A percentile compares a stretch with the other conserved stretches of the same genome.
phyloP scores from a whole-genome alignment of 2,797 vertebrate genomes.

The Paedocypris micromegethes region DNA sequence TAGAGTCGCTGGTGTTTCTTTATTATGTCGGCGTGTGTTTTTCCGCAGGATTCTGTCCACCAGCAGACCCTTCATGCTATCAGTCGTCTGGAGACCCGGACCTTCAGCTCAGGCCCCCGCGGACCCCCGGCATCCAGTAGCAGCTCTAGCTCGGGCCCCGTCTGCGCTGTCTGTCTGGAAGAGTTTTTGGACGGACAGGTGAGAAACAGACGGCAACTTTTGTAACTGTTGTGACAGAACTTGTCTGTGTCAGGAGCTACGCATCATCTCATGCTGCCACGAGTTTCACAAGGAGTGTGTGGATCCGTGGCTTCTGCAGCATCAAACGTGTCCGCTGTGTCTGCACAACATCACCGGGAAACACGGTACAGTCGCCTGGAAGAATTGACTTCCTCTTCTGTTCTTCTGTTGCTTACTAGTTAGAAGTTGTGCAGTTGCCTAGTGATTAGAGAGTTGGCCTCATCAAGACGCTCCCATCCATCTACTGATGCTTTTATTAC shows the following conservation, averaged over 20 bases:
- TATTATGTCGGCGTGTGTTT: neutral
- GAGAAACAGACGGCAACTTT: neutral
- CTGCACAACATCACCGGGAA: slow-evolving; percentile 98
- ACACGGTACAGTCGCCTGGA: neutral
- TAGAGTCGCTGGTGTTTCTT: too few relatives aligned
- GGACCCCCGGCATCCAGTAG: slow-evolving; percentile 75
- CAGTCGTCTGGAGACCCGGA: slow-evolving; percentile 80
- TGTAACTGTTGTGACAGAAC: neutral
- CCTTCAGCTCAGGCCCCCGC: slow-evolving; percentile 72
- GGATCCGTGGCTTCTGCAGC: slow-evolving; percentile 92
- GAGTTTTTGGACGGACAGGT: slow-evolving; percentile 97
- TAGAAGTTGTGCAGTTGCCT: too few relatives aligned
- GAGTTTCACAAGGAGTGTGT: slow-evolving; percentile 95
- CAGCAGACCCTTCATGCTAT: slow-evolving; percentile 90
- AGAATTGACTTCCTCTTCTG: too few relatives aligned
- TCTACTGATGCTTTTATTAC: too few relatives aligned
- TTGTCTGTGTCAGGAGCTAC: slow-evolving; percentile 74
- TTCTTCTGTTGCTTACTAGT: too few relatives aligned
- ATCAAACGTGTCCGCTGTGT: slow-evolving; percentile 94
- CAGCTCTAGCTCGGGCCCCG: slow-evolving; percentile 85
- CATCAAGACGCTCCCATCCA: too few relatives aligned
- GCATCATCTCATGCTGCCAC: slow-evolving; percentile 92
- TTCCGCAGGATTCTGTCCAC: slow-evolving; percentile 79
- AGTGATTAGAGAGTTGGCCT: too few relatives aligned
- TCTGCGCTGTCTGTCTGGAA: slow-evolving; percentile 94